A percentile compares a stretch with the other conserved stretches of the same genome.
phyloP scores from a whole-genome alignment of 2,797 vertebrate species.

The Enteromius mattozi region DNA sequence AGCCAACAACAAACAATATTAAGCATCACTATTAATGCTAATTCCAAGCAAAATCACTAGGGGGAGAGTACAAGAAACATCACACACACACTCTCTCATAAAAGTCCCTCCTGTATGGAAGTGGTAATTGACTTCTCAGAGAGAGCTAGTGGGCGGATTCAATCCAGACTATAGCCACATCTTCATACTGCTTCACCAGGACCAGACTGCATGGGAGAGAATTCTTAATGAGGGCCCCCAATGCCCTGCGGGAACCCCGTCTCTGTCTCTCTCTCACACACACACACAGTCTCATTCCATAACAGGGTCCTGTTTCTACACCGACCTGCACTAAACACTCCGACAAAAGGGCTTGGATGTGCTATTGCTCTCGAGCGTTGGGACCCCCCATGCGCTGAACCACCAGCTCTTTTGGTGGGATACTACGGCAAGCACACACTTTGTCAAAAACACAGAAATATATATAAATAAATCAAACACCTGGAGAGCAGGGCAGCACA shows the following conservation, averaged over 20 bases:
- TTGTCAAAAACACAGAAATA: slow-evolving; percentile 42
- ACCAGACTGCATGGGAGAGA: slow-evolving; percentile 65
- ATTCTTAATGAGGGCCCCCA: slow-evolving; percentile 71
- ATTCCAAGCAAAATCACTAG: slow-evolving; percentile 4
- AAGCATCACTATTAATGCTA: not conserved
- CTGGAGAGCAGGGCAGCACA: slow-evolving; percentile 53
- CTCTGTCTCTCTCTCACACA: not conserved
- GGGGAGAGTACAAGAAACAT: not conserved
- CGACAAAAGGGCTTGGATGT: slow-evolving; percentile 32
- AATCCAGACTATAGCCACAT: slow-evolving; percentile 70
- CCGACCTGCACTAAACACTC: slow-evolving; percentile 25
- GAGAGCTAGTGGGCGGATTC: slow-evolving; percentile 58
- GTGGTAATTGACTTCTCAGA: slow-evolving; percentile 63
- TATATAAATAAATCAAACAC: slow-evolving; percentile 62
- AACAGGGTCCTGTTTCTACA: slow-evolving; percentile 18
- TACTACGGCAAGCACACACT: slow-evolving; percentile 37
- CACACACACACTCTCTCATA: slow-evolving; percentile 17
- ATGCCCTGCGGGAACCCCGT: not conserved
- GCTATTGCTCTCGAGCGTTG: slow-evolving; percentile 4
- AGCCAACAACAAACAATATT: not conserved
- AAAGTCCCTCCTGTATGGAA: slow-evolving; percentile 53
- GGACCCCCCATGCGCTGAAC: slow-evolving; percentile 19
- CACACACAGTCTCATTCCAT: not conserved
- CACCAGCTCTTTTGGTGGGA: slow-evolving; percentile 40
- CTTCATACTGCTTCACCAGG: slow-evolving; percentile 75